These are phyloP conservation scores for Saccostrea echinata DNA, from an alignment of 1,140 invertebrate genomes.

Conservation along the genomic window DNA sequence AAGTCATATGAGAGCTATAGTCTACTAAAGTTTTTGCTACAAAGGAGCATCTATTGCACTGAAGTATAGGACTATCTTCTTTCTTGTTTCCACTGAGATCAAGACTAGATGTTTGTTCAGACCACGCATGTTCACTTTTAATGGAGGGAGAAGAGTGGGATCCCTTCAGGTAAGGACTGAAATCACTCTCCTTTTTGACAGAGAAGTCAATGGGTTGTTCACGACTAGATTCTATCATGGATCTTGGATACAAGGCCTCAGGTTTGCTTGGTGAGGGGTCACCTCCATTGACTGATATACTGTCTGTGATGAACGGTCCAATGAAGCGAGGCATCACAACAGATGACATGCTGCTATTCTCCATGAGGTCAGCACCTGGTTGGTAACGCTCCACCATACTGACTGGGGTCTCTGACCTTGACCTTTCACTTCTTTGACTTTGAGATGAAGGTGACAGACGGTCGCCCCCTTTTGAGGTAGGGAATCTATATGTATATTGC, in stretches of 20 bases:
- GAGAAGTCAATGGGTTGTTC: constrained; percentile 76
- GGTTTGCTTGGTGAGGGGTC: not conserved
- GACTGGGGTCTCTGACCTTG: constrained; percentile 45
- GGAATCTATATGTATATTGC: constrained; percentile 51
- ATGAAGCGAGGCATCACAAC: constrained; percentile 71
- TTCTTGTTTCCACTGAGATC: constrained; percentile 44
- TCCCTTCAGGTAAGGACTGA: not conserved
- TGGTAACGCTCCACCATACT: constrained; percentile 48
- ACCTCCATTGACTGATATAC: constrained; percentile 9
- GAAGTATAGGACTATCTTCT: constrained; percentile 50
- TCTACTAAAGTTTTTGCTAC: constrained; percentile 72
- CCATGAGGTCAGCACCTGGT: constrained; percentile 37
- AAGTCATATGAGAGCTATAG: constrained; percentile 75
- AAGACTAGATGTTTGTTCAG: constrained; percentile 29
- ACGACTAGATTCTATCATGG: not conserved
- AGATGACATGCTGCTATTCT: constrained; percentile 52
- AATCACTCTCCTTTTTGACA: constrained; percentile 62
- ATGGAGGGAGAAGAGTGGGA: not conserved
- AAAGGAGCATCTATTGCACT: constrained; percentile 73
- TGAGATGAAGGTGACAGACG: constrained; percentile 20
- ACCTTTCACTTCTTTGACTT: constrained; percentile 3
- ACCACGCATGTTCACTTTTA: constrained; percentile 36
- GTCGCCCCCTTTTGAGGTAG: constrained; percentile 33
- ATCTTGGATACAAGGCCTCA: not conserved
- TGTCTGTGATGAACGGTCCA: constrained; percentile 74